Base-by-base conservation (phyloP, 2,888 invertebrate species). In the Parnassius smintheus region DNA sequence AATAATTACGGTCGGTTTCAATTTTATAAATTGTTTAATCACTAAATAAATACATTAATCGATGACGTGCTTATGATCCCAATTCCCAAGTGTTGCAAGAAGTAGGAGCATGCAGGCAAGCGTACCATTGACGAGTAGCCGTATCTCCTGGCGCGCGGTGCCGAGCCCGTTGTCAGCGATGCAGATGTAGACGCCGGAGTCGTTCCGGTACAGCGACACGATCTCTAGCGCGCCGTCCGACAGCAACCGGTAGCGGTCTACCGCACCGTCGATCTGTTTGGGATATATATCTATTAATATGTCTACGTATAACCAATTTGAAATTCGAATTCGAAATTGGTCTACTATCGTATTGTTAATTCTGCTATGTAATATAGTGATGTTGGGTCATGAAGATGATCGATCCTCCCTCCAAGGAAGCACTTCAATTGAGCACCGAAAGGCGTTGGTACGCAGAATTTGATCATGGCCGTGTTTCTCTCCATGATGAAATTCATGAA, bases 161-260 rank as follows among this genome's bases (percentile, higher is more conserved):
- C 96, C 96, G 41, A 96, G 85, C 2, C 94, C 94, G 83, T 98
- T 98, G 78, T 95, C 94, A 1, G 97, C 98, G 9, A 95, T 93
- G 78, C 98, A 98, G 61, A 96, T 93, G 83, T 98, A 98, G 11
- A 94, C 94, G 48, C 98, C 98, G 35, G 95, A 94, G 83, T 98
- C 98, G 61, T 94, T 94, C 69, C 94, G 94, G 77, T 95, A 94
- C 42, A 97, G 92, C 50, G 96, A 95, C 13, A 96, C 94, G 66
- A 98, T 97, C 83, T 97, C 96, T 59, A 98, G 90, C 2, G 96
- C 94, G 13, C 96, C 96, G 74, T 95, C 95, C 0, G 94, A 89
- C 50, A 94, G 82, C 65, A 97, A 90, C 45, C 94, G 93, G 83
- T 95, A 96, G 64, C 96, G 94, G 35, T 95, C 95, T 68, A 93